Percentiles rank a stretch among this genome's conserved stretches.
Conservation (phyloP, 2,888 invertebrate genomes). For the Caenorhabditis afra region DNA sequence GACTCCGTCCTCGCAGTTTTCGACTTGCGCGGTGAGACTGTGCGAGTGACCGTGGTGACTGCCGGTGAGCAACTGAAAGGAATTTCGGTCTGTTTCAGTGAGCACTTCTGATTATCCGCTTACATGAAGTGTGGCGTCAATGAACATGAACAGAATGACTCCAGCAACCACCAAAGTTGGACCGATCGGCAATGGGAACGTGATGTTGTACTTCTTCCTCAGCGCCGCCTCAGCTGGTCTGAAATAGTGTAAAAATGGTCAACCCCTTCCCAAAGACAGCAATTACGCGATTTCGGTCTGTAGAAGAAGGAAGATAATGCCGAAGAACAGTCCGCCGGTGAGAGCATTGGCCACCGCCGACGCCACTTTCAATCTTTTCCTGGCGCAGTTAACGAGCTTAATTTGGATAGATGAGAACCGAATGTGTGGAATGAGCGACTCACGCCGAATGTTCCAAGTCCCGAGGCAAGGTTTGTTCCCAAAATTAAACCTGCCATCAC, state of each 20-base stretch:
- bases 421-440: too few relatives aligned
- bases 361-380: too few relatives aligned
- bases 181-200: not conserved
- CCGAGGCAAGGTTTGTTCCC: too few relatives aligned
- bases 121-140: not conserved
- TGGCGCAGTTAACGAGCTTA: too few relatives aligned
- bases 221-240: not conserved
- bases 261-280: not conserved
- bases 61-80: not conserved
- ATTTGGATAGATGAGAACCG: too few relatives aligned
- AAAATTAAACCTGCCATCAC: too few relatives aligned
- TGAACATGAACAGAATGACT: not conserved
- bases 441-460: too few relatives aligned
- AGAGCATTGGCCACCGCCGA: too few relatives aligned
- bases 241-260: too few relatives aligned
- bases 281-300: conserved; percentile 13
- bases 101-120: not conserved
- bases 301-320: conserved; percentile 4
- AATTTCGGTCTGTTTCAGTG: not conserved
- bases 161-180: not conserved
- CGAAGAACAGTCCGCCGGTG: conserved; percentile 15
- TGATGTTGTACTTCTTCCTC: not conserved
- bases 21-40: too few relatives aligned
- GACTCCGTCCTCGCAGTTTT: not conserved
- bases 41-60: not conserved